phyloP scores from a whole-genome alignment of 2,113 vertebrate species.

The Oryzias curvinotus region DNA sequence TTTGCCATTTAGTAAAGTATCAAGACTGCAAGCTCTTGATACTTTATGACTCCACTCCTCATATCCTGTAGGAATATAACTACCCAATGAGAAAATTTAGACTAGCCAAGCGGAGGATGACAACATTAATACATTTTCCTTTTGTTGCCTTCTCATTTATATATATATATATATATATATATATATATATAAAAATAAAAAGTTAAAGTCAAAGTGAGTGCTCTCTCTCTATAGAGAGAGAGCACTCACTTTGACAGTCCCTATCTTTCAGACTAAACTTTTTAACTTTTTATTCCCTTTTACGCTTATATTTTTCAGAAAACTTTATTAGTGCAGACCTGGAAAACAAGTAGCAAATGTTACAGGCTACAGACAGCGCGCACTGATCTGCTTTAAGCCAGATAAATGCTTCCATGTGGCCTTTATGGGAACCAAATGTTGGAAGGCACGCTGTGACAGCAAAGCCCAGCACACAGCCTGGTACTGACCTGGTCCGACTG shows the following conservation, averaged over 20 bases:
- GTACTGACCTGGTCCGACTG: slow-evolving; percentile 76
- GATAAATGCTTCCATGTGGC: slow-evolving; percentile 90
- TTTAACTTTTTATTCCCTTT: neutral
- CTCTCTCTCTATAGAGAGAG: too few relatives aligned
- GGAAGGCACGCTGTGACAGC: slow-evolving; percentile 79
- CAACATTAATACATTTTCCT: slow-evolving; percentile 26
- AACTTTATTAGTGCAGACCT: slow-evolving; percentile 61
- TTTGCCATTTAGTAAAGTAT: slow-evolving; percentile 31
- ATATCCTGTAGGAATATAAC: neutral
- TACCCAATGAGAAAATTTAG: slow-evolving; percentile 27
- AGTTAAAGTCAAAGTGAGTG: too few relatives aligned
- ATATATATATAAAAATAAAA: neutral
- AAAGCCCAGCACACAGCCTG: slow-evolving; percentile 70
- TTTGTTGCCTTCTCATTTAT: neutral
- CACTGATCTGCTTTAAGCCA: slow-evolving; percentile 77
- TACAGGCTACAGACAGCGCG: slow-evolving; percentile 58
- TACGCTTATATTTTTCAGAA: slow-evolving; percentile 38
- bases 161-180: slow-evolving; percentile 12
- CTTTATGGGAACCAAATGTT: slow-evolving; percentile 90
- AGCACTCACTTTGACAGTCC: slow-evolving; percentile 15
- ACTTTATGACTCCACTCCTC: slow-evolving; percentile 23
- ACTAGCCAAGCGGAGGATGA: slow-evolving; percentile 25
- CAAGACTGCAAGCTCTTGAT: slow-evolving; percentile 19
- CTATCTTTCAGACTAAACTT: slow-evolving; percentile 6
- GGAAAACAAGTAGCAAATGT: slow-evolving; percentile 79